Percentiles rank a stretch among this genome's conserved stretches.
These are phyloP conservation scores for Hyperopisus bebe DNA, from an alignment of 2,113 vertebrate species.

Conservation along the genomic window DNA sequence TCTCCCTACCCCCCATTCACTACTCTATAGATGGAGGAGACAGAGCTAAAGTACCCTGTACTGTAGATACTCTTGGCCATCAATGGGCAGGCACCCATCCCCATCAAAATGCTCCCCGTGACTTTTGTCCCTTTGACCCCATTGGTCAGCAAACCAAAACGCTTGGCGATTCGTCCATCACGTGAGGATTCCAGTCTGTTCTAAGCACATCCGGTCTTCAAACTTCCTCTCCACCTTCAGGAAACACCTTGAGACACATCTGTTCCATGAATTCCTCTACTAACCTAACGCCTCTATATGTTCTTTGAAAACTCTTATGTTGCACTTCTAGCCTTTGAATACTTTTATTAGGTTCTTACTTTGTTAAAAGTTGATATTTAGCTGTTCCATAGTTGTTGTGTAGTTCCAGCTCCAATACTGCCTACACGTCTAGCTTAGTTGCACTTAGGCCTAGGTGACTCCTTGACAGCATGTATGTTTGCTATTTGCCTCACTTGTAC, in stretches of 20 bases:
- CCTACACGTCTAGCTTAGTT: not conserved
- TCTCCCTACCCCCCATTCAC: not conserved
- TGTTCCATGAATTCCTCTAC: not conserved
- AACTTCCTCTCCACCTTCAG: not conserved
- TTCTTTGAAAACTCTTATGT: not conserved
- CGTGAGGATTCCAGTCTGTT: not conserved
- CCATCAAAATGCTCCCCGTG: not conserved
- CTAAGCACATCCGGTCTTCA: not conserved
- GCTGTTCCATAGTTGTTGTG: not conserved
- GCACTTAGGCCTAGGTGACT: not conserved
- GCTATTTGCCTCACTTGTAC: not conserved
- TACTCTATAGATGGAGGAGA: not conserved
- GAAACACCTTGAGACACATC: not conserved
- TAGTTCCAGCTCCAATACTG: not conserved
- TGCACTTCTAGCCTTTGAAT: not conserved
- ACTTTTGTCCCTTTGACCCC: not conserved
- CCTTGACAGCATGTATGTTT: not conserved
- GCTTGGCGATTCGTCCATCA: not conserved
- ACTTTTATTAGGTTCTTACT: not conserved
- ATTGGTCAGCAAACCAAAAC: not conserved
- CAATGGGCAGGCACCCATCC: not conserved
- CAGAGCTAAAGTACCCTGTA: not conserved
- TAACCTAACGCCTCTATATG: not conserved
- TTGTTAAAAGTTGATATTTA: not conserved
- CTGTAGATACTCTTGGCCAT: not conserved